Percentiles rank a stretch among this genome's conserved stretches.
These are phyloP conservation scores for Anoplolepis gracilipes DNA, from an alignment of 1,140 invertebrate genomes.

Conservation along the genomic window DNA sequence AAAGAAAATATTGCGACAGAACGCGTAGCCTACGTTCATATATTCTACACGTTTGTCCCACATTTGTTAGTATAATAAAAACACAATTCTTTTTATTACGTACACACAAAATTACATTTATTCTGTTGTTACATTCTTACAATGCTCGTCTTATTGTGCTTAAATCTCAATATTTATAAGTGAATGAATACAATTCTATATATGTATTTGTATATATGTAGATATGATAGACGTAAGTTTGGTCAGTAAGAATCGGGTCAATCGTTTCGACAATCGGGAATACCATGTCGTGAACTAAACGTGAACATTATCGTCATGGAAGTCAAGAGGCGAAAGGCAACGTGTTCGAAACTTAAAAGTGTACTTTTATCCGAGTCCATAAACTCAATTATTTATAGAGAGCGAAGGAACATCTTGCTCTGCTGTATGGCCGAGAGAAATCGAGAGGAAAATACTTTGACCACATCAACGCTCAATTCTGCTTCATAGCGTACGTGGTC, in stretches of 20 bases:
- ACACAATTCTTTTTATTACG: neutral
- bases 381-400: constrained; percentile 72
- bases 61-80: constrained; percentile 14
- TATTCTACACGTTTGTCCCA: neutral
- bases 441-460: constrained; percentile 47
- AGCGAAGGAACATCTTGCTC: constrained; percentile 17
- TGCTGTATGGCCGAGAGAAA: constrained; percentile 37
- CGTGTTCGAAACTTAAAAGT: constrained; percentile 64
- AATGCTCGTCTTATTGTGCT: neutral
- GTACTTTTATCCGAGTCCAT: constrained; percentile 60
- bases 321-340: constrained; percentile 37
- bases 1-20: constrained; percentile 31
- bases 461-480: constrained; percentile 5
- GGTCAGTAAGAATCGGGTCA: neutral
- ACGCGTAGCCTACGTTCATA: neutral
- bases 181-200: neutral
- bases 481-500: neutral
- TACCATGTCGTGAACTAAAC: constrained; percentile 1
- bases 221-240: neutral
- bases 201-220: neutral
- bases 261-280: constrained; percentile 38
- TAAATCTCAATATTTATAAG: neutral
- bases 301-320: constrained; percentile 16
- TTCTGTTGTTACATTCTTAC: constrained; percentile 1
- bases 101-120: constrained; percentile 2